Base-by-base conservation (phyloP, 2,888 invertebrate species). In the Platycheirus albimanus region DNA sequence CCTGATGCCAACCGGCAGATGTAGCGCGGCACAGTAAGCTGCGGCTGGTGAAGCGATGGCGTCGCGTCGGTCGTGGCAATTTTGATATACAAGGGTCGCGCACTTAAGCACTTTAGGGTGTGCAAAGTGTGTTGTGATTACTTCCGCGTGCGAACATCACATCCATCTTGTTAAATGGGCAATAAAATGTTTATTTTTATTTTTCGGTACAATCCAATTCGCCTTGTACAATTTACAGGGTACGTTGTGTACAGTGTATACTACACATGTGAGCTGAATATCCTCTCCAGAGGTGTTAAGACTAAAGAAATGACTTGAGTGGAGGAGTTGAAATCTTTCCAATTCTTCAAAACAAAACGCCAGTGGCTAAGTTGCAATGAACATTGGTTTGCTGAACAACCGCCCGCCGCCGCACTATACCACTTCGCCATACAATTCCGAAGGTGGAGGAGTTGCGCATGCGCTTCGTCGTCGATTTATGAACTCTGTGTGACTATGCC, bases 101-200 rank as follows among this genome's bases (percentile, higher is more conserved):
- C 49, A 38, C 41, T 63, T 63, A 41, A 47, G 49, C 63, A 56
- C 75, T 79, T 75, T 63, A 80, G 79, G 79, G 69, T 75, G 75
- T 80, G 79, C 75, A 47, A 80, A 80, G 79, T 80, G 76, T 70
- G 75, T 38, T 58, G 58, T 76, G 80, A 80, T 80, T 80, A 80
- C 80, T 80, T 80, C 80, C 80, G 80, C 80, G 70, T 80, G 80
- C 76, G 76, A 80, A 76, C 76, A 76, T 69, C 70, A 76, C 80
- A 80, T 80, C 64, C 70, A 38, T 80, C 75, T 38, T 75, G 51
- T 75, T 76, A 80, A 76, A 76, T 80, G 80, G 80, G 70, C 76
- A 80, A 80, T 80, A 80, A 80, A 80, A 80, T 43, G 64, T 58
- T 69, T 45, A 30, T 36, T n/a, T 58, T 51, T 64, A 30, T 36